These are phyloP conservation scores for Sclerodermus sp. DNA, from an alignment of 2,888 invertebrate species.

Conservation along the genomic window DNA sequence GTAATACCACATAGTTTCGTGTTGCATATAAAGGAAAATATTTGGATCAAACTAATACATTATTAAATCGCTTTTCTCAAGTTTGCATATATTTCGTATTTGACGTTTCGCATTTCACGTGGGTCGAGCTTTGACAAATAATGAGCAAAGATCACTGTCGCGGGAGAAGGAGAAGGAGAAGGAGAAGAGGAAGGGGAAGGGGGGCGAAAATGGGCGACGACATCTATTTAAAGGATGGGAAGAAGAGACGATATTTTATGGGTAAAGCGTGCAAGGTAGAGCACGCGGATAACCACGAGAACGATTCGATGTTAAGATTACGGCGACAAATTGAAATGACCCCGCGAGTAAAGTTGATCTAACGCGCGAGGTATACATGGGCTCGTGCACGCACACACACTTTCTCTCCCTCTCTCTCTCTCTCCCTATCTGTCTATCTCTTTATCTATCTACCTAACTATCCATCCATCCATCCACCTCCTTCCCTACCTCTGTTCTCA, in stretches of 20 bases:
- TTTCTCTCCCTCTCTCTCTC: conserved; percentile 6
- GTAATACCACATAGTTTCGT: too few relatives aligned
- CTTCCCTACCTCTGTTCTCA: too few relatives aligned
- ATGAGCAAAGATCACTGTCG: neutral
- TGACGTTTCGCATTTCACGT: too few relatives aligned
- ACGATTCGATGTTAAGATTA: conserved; percentile 37
- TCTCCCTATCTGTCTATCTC: neutral
- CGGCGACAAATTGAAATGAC: conserved; percentile 39
- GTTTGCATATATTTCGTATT: too few relatives aligned
- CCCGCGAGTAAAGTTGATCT: conserved; percentile 29
- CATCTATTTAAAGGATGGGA: conserved; percentile 3
- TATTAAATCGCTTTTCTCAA: too few relatives aligned
- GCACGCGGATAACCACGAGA: neutral
- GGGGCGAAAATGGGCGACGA: neutral
- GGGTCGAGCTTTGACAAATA: too few relatives aligned
- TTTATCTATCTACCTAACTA: conserved; percentile 1
- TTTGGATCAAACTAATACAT: too few relatives aligned
- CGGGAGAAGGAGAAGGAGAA: conserved; percentile 3
- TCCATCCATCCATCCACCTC: too few relatives aligned
- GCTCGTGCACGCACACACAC: neutral
- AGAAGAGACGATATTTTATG: neutral
- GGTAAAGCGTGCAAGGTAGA: too few relatives aligned
- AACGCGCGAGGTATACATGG: too few relatives aligned
- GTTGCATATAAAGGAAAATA: too few relatives aligned
- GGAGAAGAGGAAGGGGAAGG: neutral